phyloP scores from a whole-genome alignment of 1,140 invertebrate species.

The Meteorus sp. region DNA sequence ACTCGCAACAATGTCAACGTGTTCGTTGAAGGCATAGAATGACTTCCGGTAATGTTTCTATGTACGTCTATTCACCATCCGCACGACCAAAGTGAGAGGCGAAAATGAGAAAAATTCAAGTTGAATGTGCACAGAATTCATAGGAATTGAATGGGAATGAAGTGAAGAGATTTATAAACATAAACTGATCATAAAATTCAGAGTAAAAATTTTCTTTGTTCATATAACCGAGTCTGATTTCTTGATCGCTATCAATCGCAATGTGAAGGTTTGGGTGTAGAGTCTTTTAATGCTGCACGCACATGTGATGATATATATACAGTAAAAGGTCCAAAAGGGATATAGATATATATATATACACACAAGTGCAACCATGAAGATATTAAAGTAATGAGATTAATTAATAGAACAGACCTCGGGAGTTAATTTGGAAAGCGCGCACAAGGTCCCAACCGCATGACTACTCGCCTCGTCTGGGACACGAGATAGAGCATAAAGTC shows the following conservation, averaged over 20 bases:
- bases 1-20: conserved; percentile 31
- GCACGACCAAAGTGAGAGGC: too few species aligned
- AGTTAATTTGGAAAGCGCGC: conserved; percentile 41
- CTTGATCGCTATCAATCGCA: too few species aligned
- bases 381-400: conserved; percentile 46
- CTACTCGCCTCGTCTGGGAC: conserved; percentile 32
- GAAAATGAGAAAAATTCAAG: too few species aligned
- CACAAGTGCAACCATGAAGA: conserved; percentile 16
- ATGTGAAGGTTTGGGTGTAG: too few species aligned
- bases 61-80: conserved; percentile 36
- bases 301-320: neutral
- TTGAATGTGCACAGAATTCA: too few species aligned
- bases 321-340: neutral
- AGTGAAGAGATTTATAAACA: too few species aligned
- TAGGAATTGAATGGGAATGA: too few species aligned
- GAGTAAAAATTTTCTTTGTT: too few species aligned
- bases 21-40: conserved; percentile 41
- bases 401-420: conserved; percentile 39
- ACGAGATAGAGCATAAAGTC: conserved; percentile 8
- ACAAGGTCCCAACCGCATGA: conserved; percentile 29
- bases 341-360: too few species aligned
- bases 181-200: too few species aligned
- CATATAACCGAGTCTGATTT: too few species aligned
- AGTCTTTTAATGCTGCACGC: too few species aligned
- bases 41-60: conserved; percentile 45